Evolutionary conservation across 2,113 vertebrate species (phyloP), one percentile per base, ranked within the genome.

Genomic region (Toxotes chatareus): DNA sequence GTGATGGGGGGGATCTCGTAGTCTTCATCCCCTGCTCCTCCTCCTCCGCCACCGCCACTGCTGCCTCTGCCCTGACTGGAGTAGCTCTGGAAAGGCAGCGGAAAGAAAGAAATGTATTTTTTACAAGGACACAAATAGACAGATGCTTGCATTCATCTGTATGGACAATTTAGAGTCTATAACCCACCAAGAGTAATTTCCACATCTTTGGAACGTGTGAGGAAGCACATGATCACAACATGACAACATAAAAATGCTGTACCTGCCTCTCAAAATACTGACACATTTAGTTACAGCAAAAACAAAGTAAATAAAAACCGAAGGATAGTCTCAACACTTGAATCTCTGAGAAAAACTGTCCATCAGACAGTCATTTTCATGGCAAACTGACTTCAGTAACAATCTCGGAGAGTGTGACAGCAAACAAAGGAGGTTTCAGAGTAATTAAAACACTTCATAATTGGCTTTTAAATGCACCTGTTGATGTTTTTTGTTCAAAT

Each of bases 1-100:
- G 98, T 99, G 91, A 99, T 99, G 11, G 98, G 98, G 86, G 98
- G 98, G 85, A 99, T 99, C 94, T 99, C 98, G 60, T 99, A 99
- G 95, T 99, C 92, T 71, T 94, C 92, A 42, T 93, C 92, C 42
- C 91, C 91, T 61, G 82, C 87, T 70, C 91, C 91, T 70, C 89
- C 88, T 78, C 91, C 89, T 13, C 86, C 82, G 0, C 86, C 78
- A 0, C 79, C 80, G 0, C 90, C 83, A 19, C 84, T 60, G 83
- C 66, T 89, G 27, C 92, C 91, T 90, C 93, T 88, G 69, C 94
- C 94, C 91, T 99, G 98, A 87, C 96, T 89, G 83, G 88, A 97
- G 85, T 97, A 99, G 3, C 93, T 97, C 97, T 99, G 95, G 55
- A 71, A 75, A 27, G 57, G 2, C n/a, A 87, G 80, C 89, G 10